These are phyloP conservation scores for Hyposoter dolosus DNA, from an alignment of 2,888 invertebrate species.

Conservation along the genomic window DNA sequence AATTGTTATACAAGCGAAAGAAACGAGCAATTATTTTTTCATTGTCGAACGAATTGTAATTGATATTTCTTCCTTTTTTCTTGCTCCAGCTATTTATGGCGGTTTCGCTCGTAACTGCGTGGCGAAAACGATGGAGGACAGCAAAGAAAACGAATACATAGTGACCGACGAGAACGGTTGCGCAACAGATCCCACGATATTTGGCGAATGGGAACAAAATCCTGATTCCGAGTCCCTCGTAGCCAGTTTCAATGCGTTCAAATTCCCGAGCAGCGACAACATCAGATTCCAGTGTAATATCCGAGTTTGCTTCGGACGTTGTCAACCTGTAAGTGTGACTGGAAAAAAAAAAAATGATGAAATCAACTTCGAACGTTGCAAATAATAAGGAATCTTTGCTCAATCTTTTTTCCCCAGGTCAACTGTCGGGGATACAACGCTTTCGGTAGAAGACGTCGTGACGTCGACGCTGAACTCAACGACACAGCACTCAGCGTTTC, in stretches of 20 bases:
- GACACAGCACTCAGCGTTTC: slow-evolving; percentile 87
- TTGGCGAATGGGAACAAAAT: slow-evolving; percentile 97
- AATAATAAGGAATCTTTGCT: slow-evolving; percentile 62
- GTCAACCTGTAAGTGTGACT: slow-evolving; percentile 92
- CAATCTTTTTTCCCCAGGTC: slow-evolving; percentile 86
- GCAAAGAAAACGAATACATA: slow-evolving; percentile 94
- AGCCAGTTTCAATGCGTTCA: slow-evolving; percentile 97
- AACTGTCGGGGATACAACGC: slow-evolving; percentile 97
- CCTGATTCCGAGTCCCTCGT: slow-evolving; percentile 93
- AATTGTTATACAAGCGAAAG: too few relatives aligned
- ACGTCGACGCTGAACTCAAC: slow-evolving; percentile 86
- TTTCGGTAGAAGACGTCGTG: slow-evolving; percentile 92
- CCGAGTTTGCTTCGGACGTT: slow-evolving; percentile 97
- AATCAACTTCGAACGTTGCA: neutral
- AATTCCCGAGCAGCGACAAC: slow-evolving; percentile 97
- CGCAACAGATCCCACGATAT: slow-evolving; percentile 96
- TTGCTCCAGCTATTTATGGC: slow-evolving; percentile 92
- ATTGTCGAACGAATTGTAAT: neutral
- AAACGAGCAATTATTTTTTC: too few relatives aligned
- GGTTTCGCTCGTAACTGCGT: slow-evolving; percentile 97
- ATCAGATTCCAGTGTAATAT: slow-evolving; percentile 98
- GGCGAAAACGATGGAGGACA: slow-evolving; percentile 96
- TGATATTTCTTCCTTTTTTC: neutral
- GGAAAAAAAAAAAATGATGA: neutral
- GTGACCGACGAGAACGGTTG: slow-evolving; percentile 98